A percentile compares a stretch with the other conserved stretches of the same genome.
Conservation (phyloP, 2,888 invertebrate genomes). For the Cheilosia grossa region DNA sequence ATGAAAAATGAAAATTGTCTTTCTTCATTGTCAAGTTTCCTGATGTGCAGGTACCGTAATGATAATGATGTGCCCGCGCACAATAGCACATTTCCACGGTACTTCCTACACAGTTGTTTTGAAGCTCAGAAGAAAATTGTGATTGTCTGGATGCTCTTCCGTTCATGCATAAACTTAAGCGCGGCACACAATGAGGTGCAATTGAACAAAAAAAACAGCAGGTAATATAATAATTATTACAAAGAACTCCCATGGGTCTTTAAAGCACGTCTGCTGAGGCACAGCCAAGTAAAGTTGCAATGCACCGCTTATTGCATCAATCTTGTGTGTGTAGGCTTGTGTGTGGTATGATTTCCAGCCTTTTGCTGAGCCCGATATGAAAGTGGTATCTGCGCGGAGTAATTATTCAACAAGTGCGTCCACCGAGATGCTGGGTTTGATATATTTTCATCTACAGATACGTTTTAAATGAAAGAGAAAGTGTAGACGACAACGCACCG, state of each 20-base stretch:
- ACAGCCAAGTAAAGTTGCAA: neutral
- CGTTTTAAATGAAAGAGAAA: constrained; percentile 59
- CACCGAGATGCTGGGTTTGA: constrained; percentile 47
- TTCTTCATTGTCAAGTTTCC: constrained; percentile 47
- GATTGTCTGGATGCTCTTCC: constrained; percentile 47
- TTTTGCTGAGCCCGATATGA: constrained; percentile 59
- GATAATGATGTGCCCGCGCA: constrained; percentile 40
- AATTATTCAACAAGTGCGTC: constrained; percentile 67
- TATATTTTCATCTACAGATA: constrained; percentile 9
- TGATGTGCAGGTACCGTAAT: constrained; percentile 39
- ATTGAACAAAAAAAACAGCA: constrained; percentile 23
- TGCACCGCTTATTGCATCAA: constrained; percentile 46
- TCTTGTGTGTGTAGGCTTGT: constrained; percentile 2
- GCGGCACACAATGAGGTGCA: constrained; percentile 24
- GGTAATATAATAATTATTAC: constrained; percentile 30
- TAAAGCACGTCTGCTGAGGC: constrained; percentile 11
- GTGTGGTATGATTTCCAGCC: constrained; percentile 15
- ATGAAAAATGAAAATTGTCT: neutral
- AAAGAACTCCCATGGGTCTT: constrained; percentile 27
- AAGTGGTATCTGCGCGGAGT: constrained; percentile 38
- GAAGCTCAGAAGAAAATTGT: constrained; percentile 25
- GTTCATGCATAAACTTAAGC: constrained; percentile 38
- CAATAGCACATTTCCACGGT: constrained; percentile 23
- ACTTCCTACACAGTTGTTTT: constrained; percentile 34
- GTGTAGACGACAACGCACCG: constrained; percentile 21